A percentile compares a stretch with the other conserved stretches of the same genome.
phyloP scores from a whole-genome alignment of 2,888 invertebrate species.

The Megaustenia siamemsis region DNA sequence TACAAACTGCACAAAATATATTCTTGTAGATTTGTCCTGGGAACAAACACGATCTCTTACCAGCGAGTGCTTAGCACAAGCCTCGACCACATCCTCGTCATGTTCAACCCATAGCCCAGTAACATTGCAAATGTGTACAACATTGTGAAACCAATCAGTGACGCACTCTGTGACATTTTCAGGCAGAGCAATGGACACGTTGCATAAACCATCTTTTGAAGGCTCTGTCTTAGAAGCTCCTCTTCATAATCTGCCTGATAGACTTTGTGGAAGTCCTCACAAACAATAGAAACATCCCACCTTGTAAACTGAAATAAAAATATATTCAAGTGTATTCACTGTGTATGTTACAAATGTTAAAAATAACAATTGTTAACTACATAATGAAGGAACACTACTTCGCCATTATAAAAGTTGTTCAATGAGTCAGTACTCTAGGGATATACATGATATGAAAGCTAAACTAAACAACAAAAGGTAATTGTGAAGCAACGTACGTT shows the following conservation, averaged over 20 bases:
- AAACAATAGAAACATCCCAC: no score
- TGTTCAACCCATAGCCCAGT: conserved; percentile 1
- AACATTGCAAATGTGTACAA: conserved; percentile 16
- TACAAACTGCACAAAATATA: conserved; percentile 35
- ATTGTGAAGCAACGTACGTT: no score
- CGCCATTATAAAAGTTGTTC: no score
- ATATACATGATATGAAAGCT: no score
- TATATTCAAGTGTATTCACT: no score
- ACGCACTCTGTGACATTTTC: not conserved
- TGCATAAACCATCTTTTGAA: not conserved
- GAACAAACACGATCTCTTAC: not conserved
- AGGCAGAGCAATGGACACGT: not conserved
- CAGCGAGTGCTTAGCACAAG: not conserved
- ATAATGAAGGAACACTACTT: no score
- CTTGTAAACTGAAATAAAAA: no score
- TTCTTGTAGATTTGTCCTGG: not conserved
- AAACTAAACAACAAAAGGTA: no score
- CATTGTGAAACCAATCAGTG: not conserved
- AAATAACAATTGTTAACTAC: no score
- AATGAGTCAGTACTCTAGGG: no score
- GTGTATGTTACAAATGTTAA: no score
- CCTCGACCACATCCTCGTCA: conserved; percentile 6
- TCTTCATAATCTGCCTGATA: not conserved
- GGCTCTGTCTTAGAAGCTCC: conserved; percentile 17
- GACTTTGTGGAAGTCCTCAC: not conserved